A percentile compares a stretch with the other conserved stretches of the same genome.
phyloP scores from a whole-genome alignment of 2,797 vertebrate genomes.

The Oryzias dopingdopingensis region DNA sequence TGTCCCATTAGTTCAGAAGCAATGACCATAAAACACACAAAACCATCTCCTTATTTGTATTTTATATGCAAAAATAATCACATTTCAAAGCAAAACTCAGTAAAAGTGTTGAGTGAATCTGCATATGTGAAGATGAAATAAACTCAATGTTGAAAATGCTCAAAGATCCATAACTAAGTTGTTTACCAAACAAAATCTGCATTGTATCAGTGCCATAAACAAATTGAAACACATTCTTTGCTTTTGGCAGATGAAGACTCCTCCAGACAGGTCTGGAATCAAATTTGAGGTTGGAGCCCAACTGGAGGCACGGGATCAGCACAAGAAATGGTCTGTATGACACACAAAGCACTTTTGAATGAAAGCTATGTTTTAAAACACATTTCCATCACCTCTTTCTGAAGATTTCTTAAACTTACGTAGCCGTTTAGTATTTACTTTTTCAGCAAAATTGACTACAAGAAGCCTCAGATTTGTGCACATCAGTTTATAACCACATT shows the following conservation, averaged over 20 bases:
- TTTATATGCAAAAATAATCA: too few species aligned
- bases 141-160: not conserved
- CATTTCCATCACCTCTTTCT: not conserved
- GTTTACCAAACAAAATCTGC: not conserved
- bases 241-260: slow-evolving; percentile 85
- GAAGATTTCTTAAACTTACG: too few species aligned
- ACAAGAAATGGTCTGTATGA: slow-evolving; percentile 84
- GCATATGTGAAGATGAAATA: not conserved
- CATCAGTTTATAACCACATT: too few species aligned
- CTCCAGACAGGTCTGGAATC: slow-evolving; percentile 93
- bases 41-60: too few species aligned
- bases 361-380: not conserved
- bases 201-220: too few species aligned
- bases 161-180: not conserved
- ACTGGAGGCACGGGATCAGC: slow-evolving; percentile 92
- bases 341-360: slow-evolving; percentile 2
- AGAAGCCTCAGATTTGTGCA: too few species aligned
- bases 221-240: not conserved
- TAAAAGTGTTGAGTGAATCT: not conserved
- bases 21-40: too few species aligned
- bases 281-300: slow-evolving; percentile 94
- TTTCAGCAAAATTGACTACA: too few species aligned
- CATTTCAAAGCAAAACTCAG: too few species aligned
- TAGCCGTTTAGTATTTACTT: too few species aligned
- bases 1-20: too few species aligned